Percentiles rank a stretch among this genome's conserved stretches.
Conservation (phyloP, 2,797 vertebrate species). For the Sebastolobus altivelis region DNA sequence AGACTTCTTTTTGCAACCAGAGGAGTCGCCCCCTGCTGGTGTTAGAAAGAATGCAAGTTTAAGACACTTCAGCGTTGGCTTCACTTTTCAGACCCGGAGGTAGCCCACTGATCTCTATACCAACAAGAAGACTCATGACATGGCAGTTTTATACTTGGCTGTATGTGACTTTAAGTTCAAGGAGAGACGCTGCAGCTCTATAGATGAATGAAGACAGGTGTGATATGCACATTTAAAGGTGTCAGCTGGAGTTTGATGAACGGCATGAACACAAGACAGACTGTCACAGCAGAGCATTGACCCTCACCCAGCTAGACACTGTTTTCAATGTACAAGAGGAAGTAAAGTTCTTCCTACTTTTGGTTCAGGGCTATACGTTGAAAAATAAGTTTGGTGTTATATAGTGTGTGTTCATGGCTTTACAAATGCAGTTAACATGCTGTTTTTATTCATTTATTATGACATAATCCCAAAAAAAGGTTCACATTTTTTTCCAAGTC, state of each 20-base stretch:
- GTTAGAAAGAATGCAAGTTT: too few relatives aligned
- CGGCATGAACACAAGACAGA: constrained; percentile 1
- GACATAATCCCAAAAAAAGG: neutral
- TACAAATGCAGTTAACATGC: neutral
- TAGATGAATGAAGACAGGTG: constrained; percentile 54
- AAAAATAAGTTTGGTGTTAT: neutral
- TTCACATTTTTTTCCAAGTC: too few relatives aligned
- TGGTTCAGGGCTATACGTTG: constrained; percentile 26
- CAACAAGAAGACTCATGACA: neutral
- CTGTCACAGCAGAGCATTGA: constrained; percentile 24
- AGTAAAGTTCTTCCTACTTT: constrained; percentile 3
- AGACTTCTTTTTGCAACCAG: too few relatives aligned
- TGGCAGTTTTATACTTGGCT: neutral
- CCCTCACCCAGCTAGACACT: constrained; percentile 30
- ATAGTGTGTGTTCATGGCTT: neutral
- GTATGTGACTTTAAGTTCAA: constrained; percentile 26
- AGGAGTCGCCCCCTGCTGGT: too few relatives aligned
- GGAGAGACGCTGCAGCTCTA: neutral
- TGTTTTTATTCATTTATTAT: neutral
- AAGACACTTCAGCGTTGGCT: too few relatives aligned
- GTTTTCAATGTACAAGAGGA: fast-evolving
- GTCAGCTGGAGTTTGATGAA: constrained; percentile 43
- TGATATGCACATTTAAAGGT: constrained; percentile 48
- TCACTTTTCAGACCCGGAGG: too few relatives aligned
- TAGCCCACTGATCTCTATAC: neutral